Conservation (phyloP, 1,140 invertebrate species). For the Drosophila mauritiana region DNA sequence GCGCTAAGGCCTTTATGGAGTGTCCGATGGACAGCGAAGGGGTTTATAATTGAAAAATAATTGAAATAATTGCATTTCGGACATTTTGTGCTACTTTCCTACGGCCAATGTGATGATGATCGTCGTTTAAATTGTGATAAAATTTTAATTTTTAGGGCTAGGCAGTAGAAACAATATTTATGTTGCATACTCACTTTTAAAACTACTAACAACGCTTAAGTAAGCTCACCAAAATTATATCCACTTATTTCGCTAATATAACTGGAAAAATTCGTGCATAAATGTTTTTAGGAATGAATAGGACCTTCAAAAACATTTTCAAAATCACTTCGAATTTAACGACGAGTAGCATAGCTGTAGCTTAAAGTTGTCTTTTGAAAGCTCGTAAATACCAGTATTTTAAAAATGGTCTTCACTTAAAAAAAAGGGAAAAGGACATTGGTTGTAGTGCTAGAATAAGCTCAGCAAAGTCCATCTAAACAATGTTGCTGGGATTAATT, state of each 20-base stretch:
- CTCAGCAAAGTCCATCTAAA: neutral
- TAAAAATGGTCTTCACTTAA: neutral
- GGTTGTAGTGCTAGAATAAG: neutral
- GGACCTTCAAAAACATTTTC: neutral
- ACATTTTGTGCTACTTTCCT: conserved; percentile 8
- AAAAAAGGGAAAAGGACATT: neutral
- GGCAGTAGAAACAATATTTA: too few species aligned
- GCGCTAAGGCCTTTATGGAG: conserved; percentile 25
- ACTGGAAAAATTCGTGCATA: too few species aligned
- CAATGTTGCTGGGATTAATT: too few species aligned
- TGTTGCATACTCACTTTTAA: too few species aligned
- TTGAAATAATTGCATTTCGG: conserved; percentile 68
- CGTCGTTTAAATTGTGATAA: too few species aligned
- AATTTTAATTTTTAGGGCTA: too few species aligned
- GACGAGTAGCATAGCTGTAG: neutral
- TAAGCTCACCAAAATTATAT: too few species aligned
- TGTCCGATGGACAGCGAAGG: conserved; percentile 30
- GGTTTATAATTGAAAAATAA: conserved; percentile 75
- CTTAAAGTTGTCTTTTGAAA: neutral
- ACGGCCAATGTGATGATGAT: conserved; percentile 8
- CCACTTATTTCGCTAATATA: too few species aligned
- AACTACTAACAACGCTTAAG: too few species aligned
- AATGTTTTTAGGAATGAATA: too few species aligned
- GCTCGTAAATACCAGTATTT: neutral
- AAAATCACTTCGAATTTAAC: neutral